Conservation (phyloP, 2,888 invertebrate species). For the Junonia oenone region DNA sequence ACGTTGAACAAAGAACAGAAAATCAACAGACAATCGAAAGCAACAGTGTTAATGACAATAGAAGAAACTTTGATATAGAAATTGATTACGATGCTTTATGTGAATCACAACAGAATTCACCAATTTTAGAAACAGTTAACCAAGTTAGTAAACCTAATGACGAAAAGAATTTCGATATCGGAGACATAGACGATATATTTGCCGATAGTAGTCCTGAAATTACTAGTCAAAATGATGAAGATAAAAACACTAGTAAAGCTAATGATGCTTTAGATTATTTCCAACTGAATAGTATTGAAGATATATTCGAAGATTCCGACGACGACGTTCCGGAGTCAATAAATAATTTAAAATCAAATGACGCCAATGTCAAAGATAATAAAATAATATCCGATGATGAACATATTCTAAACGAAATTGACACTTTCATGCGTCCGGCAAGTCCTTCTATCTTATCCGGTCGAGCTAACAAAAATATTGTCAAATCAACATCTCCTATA, state of each 20-base stretch:
- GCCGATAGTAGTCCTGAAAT: conserved; percentile 50
- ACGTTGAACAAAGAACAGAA: background rate
- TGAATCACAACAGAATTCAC: conserved; percentile 28
- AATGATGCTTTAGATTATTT: conserved; percentile 55
- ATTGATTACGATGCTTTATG: conserved; percentile 41
- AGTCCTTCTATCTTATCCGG: conserved; percentile 68
- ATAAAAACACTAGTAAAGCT: conserved; percentile 35
- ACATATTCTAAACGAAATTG: conserved; percentile 17
- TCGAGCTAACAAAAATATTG: conserved; percentile 30
- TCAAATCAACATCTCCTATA: conserved; percentile 53
- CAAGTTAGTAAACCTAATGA: background rate
- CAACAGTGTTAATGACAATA: conserved; percentile 18
- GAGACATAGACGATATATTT: conserved; percentile 61
- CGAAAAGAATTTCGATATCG: conserved; percentile 61
- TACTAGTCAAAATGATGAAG: conserved; percentile 23
- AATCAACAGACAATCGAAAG: conserved; percentile 9
- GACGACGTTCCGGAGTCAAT: conserved; percentile 36
- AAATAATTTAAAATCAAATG: background rate
- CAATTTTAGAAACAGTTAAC: conserved; percentile 19
- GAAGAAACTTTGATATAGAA: conserved; percentile 45
- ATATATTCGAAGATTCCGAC: conserved; percentile 64
- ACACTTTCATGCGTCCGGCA: conserved; percentile 28
- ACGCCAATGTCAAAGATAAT: background rate
- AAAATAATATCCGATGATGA: background rate
- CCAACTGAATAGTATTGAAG: conserved; percentile 68